Evolutionary conservation across 2,113 vertebrate species (phyloP), one percentile per base, ranked within the genome.

Genomic region (Heliornis fulica): DNA sequence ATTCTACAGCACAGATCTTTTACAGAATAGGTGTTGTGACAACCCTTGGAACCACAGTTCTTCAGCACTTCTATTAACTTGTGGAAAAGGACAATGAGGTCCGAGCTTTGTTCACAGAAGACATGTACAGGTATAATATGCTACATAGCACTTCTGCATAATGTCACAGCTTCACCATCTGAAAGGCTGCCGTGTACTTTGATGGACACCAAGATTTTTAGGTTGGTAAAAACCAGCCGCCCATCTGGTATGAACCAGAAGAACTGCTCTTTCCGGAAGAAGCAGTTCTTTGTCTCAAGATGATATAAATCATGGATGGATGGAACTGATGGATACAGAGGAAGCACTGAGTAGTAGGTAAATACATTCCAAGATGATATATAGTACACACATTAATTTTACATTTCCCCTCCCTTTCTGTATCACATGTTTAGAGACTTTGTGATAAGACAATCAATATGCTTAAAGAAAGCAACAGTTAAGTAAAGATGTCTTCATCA

Each of bases 11-110:
- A 59, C 28, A 81, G 68, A 57, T 48, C 23, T 69, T 31, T 36
- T 8, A 19, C 16, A 89, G 59, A 50, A 61, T 0, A 51, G 48
- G 12, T 15, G 43, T 13, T 48, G 59, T 69, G n/a, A 15, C n/a
- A 61, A 36, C 48, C 31, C n/a, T 53, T n/a, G 0, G 4, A 84
- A 41, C n/a, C 10, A 15, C 3, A 75, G 3, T 20, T 45, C 0
- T 0, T 59, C 68, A 68, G 6, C 57, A 28, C 12, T 22, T 45
- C 63, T 51, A 13, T n/a, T 22, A 8, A 51, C 40, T 77, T 31
- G 13, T 56, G 45, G 10, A 45, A 51, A 72, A 72, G 53, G 13
- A 25, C 17, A 68, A 45, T 11, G 53, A 50, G 20, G 14, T 66
- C 69, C 59, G 56, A 63, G 59, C 36, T 90, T 60, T 16, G 28